Conservation (phyloP, 2,888 invertebrate genomes). For the Hydriomena furcata region DNA sequence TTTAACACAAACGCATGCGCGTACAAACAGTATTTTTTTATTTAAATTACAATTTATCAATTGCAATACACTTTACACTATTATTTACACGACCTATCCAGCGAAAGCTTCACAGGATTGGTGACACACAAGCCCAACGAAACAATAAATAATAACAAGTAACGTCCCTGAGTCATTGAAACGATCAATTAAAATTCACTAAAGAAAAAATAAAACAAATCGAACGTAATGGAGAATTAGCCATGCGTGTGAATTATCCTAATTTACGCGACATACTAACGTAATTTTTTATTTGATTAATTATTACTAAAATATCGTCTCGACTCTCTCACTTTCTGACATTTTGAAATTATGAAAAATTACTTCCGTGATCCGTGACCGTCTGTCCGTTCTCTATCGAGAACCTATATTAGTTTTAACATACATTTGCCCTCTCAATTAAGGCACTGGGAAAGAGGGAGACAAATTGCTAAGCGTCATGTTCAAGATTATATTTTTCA, state of each 20-base stretch:
- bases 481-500: too few species aligned
- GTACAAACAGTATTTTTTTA: conserved; percentile 79
- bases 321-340: conserved; percentile 59
- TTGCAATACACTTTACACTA: conserved; percentile 52
- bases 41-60: conserved; percentile 75
- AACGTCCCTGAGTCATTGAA: conserved; percentile 45
- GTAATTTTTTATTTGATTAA: conserved; percentile 33
- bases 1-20: conserved; percentile 83
- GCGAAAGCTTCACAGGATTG: conserved; percentile 48
- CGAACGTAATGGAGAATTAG: conserved; percentile 34
- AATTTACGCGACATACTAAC: conserved; percentile 50
- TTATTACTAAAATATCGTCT: conserved; percentile 53
- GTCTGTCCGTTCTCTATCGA: too few species aligned
- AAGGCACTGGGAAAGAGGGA: too few species aligned
- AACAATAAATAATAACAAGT: conserved; percentile 69
- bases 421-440: too few species aligned
- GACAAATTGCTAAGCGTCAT: too few species aligned
- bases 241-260: conserved; percentile 18
- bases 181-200: conserved; percentile 24
- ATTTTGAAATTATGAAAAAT: conserved; percentile 50
- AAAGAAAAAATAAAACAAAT: conserved; percentile 36
- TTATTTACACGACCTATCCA: conserved; percentile 44
- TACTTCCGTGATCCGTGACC: too few species aligned
- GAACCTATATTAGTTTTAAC: too few species aligned
- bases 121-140: conserved; percentile 50